phyloP scores from a whole-genome alignment of 2,797 vertebrate species.

The Phoebastria nigripes region DNA sequence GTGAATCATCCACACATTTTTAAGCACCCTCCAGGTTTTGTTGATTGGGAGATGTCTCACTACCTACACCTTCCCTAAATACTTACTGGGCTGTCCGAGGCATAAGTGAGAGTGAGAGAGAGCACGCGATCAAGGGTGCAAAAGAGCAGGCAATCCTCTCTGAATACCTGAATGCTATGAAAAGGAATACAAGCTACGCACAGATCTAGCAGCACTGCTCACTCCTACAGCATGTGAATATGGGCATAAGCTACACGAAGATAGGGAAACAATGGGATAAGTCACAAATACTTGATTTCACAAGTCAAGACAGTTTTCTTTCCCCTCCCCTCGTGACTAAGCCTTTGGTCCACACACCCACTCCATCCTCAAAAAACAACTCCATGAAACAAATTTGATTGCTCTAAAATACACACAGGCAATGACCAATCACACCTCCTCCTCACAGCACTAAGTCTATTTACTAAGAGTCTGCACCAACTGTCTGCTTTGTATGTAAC shows the following conservation, averaged over 20 bases:
- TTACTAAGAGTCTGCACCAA: slow-evolving; percentile 36
- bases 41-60: slow-evolving; percentile 35
- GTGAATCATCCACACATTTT: not conserved
- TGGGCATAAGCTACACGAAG: not conserved
- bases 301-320: slow-evolving; percentile 35
- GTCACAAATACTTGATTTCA: slow-evolving; percentile 10
- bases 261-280: not conserved
- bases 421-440: slow-evolving; percentile 22
- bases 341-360: slow-evolving; percentile 45
- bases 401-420: slow-evolving; percentile 42
- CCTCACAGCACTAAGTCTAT: slow-evolving; percentile 33
- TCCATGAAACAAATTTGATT: not conserved
- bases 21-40: not conserved
- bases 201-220: not conserved
- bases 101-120: not conserved
- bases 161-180: not conserved
- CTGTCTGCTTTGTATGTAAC: not conserved
- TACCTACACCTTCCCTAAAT: slow-evolving; percentile 40
- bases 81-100: not conserved
- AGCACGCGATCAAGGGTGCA: not conserved
- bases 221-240: not conserved
- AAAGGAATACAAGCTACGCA: not conserved
- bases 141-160: not conserved
- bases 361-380: slow-evolving; percentile 32
- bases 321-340: slow-evolving; percentile 29